Conservation (phyloP, 2,888 invertebrate genomes). For the Cheilosia scutellata region DNA sequence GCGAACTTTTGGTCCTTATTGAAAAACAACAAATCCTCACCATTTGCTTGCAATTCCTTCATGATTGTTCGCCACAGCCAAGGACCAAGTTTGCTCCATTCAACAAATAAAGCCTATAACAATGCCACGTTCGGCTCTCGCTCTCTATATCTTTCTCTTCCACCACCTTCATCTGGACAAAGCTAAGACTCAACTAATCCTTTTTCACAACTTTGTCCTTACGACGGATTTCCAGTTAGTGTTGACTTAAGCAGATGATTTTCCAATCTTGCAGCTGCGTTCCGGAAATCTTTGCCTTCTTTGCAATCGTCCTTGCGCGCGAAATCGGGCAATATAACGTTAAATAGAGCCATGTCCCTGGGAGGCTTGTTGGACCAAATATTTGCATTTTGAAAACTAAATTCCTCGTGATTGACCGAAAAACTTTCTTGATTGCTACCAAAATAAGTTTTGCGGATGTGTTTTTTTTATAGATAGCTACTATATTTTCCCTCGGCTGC, state of each 20-base stretch:
- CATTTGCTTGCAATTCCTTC: slow-evolving; percentile 60
- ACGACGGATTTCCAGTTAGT: slow-evolving; percentile 57
- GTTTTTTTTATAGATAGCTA: slow-evolving; percentile 21
- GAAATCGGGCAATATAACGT: slow-evolving; percentile 15
- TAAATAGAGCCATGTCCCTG: background rate
- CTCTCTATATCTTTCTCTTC: background rate
- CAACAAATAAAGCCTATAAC: slow-evolving; percentile 68
- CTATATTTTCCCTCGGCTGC: background rate
- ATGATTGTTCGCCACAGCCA: slow-evolving; percentile 45
- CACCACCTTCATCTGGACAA: slow-evolving; percentile 31
- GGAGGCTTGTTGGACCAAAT: slow-evolving; percentile 32
- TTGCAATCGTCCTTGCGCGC: slow-evolving; percentile 38
- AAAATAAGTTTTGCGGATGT: slow-evolving; percentile 52
- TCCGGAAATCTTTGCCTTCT: slow-evolving; percentile 56
- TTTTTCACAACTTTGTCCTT: slow-evolving; percentile 70
- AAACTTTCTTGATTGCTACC: slow-evolving; percentile 73
- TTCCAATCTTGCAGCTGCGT: slow-evolving; percentile 75
- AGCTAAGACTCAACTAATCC: slow-evolving; percentile 65
- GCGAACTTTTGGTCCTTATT: slow-evolving; percentile 57
- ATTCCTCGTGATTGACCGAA: slow-evolving; percentile 70
- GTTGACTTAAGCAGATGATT: slow-evolving; percentile 74
- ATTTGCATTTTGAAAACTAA: slow-evolving; percentile 71
- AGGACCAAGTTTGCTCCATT: slow-evolving; percentile 66
- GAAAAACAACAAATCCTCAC: slow-evolving; percentile 67
- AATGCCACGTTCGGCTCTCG: slow-evolving; percentile 28